Percentiles rank a stretch among this genome's conserved stretches.
Conservation (phyloP, 1,140 invertebrate species). For the Hyles vespertilio region DNA sequence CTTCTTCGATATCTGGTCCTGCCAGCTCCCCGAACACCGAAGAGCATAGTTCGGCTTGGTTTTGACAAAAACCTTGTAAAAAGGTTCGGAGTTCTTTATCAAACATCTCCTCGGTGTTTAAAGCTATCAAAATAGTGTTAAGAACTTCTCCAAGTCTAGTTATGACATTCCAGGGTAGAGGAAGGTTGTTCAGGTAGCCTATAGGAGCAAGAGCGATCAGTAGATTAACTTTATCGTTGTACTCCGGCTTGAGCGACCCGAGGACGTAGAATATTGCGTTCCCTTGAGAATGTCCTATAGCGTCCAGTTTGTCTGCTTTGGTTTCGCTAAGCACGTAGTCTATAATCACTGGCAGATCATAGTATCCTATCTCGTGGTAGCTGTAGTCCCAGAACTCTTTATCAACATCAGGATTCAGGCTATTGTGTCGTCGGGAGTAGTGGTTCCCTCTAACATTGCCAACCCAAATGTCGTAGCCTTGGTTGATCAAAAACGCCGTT, state of each 20-base stretch:
- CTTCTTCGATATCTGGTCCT: constrained; percentile 23
- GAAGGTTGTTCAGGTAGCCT: constrained; percentile 10
- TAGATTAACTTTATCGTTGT: constrained; percentile 32
- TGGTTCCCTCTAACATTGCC: constrained; percentile 22
- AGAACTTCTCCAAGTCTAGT: not conserved
- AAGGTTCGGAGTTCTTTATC: not conserved
- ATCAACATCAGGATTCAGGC: constrained; percentile 21
- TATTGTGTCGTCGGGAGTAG: constrained; percentile 23
- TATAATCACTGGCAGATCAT: constrained; percentile 25
- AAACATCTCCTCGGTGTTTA: constrained; percentile 7
- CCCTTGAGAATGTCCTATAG: constrained; percentile 50
- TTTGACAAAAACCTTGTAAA: not conserved
- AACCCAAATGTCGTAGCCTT: constrained; percentile 24
- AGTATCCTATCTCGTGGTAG: constrained; percentile 26
- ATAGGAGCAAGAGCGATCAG: constrained; percentile 22
- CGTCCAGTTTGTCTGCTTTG: constrained; percentile 76
- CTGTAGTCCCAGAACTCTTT: constrained; percentile 25
- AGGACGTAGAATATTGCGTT: constrained; percentile 66
- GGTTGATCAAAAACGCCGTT: constrained; percentile 11
- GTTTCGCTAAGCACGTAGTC: constrained; percentile 78
- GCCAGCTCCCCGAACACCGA: not conserved
- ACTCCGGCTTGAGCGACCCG: constrained; percentile 39
- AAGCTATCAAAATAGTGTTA: not conserved
- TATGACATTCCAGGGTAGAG: not conserved
- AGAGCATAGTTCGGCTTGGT: not conserved